These are phyloP conservation scores for Polietes domitor DNA, from an alignment of 2,888 invertebrate species.

Conservation along the genomic window DNA sequence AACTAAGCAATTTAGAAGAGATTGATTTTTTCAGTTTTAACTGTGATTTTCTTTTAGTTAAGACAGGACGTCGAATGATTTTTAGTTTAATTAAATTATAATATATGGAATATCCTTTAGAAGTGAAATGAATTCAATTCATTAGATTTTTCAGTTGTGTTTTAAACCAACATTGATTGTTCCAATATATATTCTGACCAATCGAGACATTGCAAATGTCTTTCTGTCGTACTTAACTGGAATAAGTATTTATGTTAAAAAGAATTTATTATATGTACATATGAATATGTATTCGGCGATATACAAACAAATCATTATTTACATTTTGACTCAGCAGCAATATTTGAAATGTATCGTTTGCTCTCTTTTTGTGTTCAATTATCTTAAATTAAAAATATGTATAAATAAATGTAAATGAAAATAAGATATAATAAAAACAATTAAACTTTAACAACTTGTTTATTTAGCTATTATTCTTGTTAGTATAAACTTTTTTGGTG, in stretches of 20 bases:
- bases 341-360: conserved; percentile 34
- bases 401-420: conserved; percentile 42
- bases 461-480: neutral
- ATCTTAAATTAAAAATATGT: conserved; percentile 17
- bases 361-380: conserved; percentile 52
- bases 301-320: conserved; percentile 2
- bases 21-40: conserved; percentile 40
- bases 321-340: conserved; percentile 10
- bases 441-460: conserved; percentile 39
- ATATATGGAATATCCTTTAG: conserved; percentile 14
- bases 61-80: neutral
- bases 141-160: conserved; percentile 2
- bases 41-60: conserved; percentile 50
- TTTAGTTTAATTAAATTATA: conserved; percentile 27
- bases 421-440: conserved; percentile 18
- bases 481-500: neutral
- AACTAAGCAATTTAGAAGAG: conserved; percentile 33
- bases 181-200: neutral
- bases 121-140: neutral
- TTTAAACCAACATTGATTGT: neutral
- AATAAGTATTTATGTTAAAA: conserved; percentile 33
- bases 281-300: conserved; percentile 5
- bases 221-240: conserved; percentile 51
- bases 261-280: conserved; percentile 24
- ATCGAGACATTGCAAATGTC: conserved; percentile 24